phyloP scores from a whole-genome alignment of 2,888 invertebrate species.

The Suillia variegata region DNA sequence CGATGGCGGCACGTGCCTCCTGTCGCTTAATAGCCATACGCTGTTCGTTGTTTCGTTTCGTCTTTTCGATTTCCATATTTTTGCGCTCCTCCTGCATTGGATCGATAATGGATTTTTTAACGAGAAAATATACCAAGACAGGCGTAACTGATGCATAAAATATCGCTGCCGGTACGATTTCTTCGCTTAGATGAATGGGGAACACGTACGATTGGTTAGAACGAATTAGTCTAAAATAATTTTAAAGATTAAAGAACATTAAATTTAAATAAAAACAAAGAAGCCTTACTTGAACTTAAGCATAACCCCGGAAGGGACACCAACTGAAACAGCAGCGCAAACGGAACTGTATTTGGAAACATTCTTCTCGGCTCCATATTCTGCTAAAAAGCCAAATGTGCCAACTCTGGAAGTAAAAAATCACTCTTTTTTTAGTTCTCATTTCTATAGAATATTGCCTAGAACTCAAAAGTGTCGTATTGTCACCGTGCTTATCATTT shows the following conservation, averaged over 20 bases:
- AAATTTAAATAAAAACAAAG: conserved; percentile 4
- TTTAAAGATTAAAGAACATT: conserved; percentile 9
- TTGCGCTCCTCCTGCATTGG: conserved; percentile 80
- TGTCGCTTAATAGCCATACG: conserved; percentile 76
- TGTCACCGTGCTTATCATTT: too few relatives aligned
- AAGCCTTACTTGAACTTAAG: conserved; percentile 79
- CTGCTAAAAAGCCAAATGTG: conserved; percentile 83
- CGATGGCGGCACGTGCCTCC: conserved; percentile 85
- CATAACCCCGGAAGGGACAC: conserved; percentile 85
- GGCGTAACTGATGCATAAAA: conserved; percentile 94
- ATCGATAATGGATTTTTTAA: conserved; percentile 85
- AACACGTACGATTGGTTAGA: conserved; percentile 88
- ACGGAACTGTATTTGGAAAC: conserved; percentile 88
- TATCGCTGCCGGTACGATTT: conserved; percentile 85
- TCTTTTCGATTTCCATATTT: conserved; percentile 79
- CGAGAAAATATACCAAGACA: conserved; percentile 75
- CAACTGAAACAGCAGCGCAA: conserved; percentile 83
- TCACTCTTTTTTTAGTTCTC: too few relatives aligned
- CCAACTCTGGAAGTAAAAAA: conserved; percentile 77
- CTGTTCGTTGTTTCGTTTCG: conserved; percentile 77
- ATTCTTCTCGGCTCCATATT: conserved; percentile 92
- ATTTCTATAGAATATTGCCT: too few relatives aligned
- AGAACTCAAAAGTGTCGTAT: too few relatives aligned
- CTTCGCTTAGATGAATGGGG: conserved; percentile 89
- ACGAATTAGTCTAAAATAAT: conserved; percentile 74